phyloP scores from a whole-genome alignment of 1,140 invertebrate species.

The Brevipalpus yothersi region DNA sequence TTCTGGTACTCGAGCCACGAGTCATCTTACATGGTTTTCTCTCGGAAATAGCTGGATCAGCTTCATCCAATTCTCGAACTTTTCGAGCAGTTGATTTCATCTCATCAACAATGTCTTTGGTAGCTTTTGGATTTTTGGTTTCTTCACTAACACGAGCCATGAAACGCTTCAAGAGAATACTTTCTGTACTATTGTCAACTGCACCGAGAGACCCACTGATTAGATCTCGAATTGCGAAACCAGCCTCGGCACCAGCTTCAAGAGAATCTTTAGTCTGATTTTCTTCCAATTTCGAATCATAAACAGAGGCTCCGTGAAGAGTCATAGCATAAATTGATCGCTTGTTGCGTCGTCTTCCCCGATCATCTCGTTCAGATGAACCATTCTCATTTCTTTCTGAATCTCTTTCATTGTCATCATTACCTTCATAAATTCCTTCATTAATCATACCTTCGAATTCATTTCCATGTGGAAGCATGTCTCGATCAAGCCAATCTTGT shows the following conservation, averaged over 20 bases:
- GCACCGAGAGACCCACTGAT: background rate
- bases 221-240: background rate
- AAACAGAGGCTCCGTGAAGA: background rate
- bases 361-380: background rate
- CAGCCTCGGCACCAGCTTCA: background rate
- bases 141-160: background rate
- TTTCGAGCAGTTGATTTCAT: background rate
- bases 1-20: background rate
- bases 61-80: background rate
- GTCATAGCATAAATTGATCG: background rate
- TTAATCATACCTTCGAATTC: background rate
- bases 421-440: background rate
- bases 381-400: too few relatives aligned
- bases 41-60: background rate
- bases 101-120: background rate
- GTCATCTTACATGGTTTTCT: background rate
- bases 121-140: background rate
- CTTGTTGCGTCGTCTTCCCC: background rate
- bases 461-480: background rate
- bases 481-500: too few relatives aligned
- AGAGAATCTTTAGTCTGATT: background rate
- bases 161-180: background rate
- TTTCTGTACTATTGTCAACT: background rate
- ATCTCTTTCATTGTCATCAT: background rate
- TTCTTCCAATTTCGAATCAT: background rate